These are phyloP conservation scores for Macrostomum lignano DNA, from an alignment of 1,140 invertebrate genomes.

Conservation along the genomic window DNA sequence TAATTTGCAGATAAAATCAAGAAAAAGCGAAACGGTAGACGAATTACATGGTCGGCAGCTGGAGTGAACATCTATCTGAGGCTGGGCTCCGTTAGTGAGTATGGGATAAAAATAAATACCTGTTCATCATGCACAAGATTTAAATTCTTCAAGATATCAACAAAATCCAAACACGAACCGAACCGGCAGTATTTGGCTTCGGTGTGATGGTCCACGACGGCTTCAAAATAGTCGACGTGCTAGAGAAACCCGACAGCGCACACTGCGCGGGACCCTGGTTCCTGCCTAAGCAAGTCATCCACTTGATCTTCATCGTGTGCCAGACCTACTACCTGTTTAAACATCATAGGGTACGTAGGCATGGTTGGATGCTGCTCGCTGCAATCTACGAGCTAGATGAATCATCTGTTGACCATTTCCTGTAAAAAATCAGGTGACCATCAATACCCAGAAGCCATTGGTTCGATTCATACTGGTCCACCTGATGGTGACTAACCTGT, in stretches of 20 bases:
- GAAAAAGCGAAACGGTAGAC: too few species aligned
- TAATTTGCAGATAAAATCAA: too few species aligned
- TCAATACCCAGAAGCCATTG: conserved; percentile 51
- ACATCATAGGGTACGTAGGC: conserved; percentile 41
- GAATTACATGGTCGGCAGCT: too few species aligned
- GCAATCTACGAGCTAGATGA: conserved; percentile 12
- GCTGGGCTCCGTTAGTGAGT: conserved; percentile 59
- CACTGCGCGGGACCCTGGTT: conserved; percentile 58
- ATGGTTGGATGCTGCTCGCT: background rate
- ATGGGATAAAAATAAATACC: background rate
- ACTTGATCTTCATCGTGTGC: conserved; percentile 70
- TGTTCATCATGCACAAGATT: too few species aligned
- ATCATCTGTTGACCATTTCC: too few species aligned
- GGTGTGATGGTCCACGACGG: conserved; percentile 79
- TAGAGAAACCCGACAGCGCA: conserved; percentile 50
- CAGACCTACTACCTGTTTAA: conserved; percentile 87
- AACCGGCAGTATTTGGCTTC: conserved; percentile 63
- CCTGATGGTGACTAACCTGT: conserved; percentile 73
- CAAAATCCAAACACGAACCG: too few species aligned
- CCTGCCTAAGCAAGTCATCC: conserved; percentile 49
- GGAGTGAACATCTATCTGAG: conserved; percentile 43
- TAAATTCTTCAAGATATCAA: too few species aligned
- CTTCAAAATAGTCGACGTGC: conserved; percentile 65
- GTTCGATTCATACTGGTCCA: conserved; percentile 71
- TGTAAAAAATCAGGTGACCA: too few species aligned